A percentile compares a stretch with the other conserved stretches of the same genome.
These are phyloP conservation scores for Lacerta bilineata DNA, from an alignment of 2,797 vertebrate species.

Conservation along the genomic window DNA sequence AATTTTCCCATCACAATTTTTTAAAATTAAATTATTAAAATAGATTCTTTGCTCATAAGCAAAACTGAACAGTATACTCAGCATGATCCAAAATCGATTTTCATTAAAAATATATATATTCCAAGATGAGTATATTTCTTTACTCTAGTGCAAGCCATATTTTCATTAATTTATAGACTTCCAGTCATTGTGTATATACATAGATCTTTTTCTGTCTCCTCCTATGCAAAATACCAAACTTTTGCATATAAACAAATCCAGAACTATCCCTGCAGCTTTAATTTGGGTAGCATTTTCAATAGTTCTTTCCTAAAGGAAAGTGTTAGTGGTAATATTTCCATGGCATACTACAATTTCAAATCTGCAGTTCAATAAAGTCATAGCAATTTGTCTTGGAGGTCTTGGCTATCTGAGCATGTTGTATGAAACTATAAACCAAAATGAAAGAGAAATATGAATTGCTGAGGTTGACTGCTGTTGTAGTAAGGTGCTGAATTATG, in stretches of 20 bases:
- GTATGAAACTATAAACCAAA: neutral
- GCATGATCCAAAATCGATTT: neutral
- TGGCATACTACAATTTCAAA: neutral
- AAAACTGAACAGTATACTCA: neutral
- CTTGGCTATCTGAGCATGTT: neutral
- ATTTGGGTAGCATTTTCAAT: neutral
- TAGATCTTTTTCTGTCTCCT: neutral
- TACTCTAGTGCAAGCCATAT: neutral
- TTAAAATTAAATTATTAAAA: neutral
- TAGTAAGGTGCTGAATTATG: neutral
- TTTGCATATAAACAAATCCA: conserved; percentile 28
- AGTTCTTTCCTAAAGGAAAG: neutral
- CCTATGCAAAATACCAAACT: neutral
- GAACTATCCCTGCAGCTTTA: neutral
- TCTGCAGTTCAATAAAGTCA: neutral
- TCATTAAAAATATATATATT: conserved; percentile 15
- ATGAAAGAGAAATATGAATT: neutral
- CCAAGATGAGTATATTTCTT: neutral
- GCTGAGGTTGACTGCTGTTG: accelerated
- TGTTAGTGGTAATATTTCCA: neutral
- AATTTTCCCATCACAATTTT: neutral
- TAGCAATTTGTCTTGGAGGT: neutral
- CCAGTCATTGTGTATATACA: neutral
- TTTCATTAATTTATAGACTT: conserved; percentile 26
- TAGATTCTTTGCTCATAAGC: neutral